These are phyloP conservation scores for Hirtodrosophila alboralis DNA, from an alignment of 2,888 invertebrate genomes.

Conservation along the genomic window DNA sequence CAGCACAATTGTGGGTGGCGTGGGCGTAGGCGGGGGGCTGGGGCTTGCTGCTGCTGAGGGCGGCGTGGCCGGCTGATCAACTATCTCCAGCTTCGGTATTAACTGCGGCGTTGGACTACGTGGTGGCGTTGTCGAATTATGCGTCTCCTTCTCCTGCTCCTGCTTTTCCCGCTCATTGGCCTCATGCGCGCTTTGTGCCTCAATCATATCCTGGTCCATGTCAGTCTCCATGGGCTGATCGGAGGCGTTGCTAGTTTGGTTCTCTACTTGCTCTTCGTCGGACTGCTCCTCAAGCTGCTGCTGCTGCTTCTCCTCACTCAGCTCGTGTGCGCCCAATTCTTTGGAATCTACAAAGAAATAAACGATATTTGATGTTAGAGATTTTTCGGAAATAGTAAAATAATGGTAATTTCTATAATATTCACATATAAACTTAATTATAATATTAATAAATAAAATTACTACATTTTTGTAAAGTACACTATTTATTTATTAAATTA, in stretches of 20 bases:
- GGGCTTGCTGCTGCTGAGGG: slow-evolving; percentile 56
- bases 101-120: slow-evolving; percentile 49
- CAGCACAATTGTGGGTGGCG: slow-evolving; percentile 68
- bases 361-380: neutral
- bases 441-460: too few species aligned
- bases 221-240: slow-evolving; percentile 53
- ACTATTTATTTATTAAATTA: too few species aligned
- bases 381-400: too few species aligned
- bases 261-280: slow-evolving; percentile 46
- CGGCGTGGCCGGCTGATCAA: slow-evolving; percentile 54
- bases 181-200: slow-evolving; percentile 21
- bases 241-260: slow-evolving; percentile 27
- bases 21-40: slow-evolving; percentile 52
- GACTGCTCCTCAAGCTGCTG: slow-evolving; percentile 49
- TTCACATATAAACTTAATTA: too few species aligned
- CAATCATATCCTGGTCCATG: slow-evolving; percentile 53
- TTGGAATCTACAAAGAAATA: slow-evolving; percentile 80
- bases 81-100: slow-evolving; percentile 56
- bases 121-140: slow-evolving; percentile 44
- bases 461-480: too few species aligned
- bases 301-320: slow-evolving; percentile 70
- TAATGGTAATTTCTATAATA: too few species aligned
- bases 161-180: slow-evolving; percentile 22
- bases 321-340: slow-evolving; percentile 81
- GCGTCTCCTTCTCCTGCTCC: slow-evolving; percentile 17